phyloP scores from a whole-genome alignment of 2,797 vertebrate genomes.

The Rallus crepitans region DNA sequence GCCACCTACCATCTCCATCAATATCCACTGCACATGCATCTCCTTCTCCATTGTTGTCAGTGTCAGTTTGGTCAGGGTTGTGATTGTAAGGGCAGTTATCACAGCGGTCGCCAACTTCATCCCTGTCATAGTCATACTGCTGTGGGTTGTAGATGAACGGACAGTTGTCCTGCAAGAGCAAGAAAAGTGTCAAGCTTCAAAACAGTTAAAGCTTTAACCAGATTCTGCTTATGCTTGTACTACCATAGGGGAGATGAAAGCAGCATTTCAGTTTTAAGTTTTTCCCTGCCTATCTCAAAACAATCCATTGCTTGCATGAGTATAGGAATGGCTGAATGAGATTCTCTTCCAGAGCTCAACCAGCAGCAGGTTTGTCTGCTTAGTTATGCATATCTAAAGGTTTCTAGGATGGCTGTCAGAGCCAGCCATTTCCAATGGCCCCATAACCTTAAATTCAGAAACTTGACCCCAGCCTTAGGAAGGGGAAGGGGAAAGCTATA shows the following conservation, averaged over 20 bases:
- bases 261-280: too few species aligned
- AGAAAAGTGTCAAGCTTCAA: neutral
- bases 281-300: neutral
- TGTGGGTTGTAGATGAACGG: conserved; percentile 94
- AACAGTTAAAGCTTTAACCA: neutral
- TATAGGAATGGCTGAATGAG: neutral
- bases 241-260: neutral
- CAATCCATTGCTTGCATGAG: neutral
- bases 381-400: neutral
- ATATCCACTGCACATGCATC: conserved; percentile 97
- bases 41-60: conserved; percentile 96
- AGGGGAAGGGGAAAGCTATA: neutral
- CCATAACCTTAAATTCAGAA: neutral
- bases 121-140: conserved; percentile 95
- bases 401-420: neutral
- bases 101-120: conserved; percentile 95
- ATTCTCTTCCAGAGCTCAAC: conserved; percentile 34
- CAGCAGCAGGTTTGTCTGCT: conserved; percentile 14
- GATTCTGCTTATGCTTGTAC: neutral
- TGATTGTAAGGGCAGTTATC: conserved; percentile 97
- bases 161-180: conserved; percentile 92
- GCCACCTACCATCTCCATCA: conserved; percentile 93
- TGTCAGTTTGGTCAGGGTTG: conserved; percentile 96
- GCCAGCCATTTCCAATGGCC: neutral
- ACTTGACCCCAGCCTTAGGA: neutral